Conservation (phyloP, 1,140 invertebrate genomes). For the Ruditapes philippinarum region DNA sequence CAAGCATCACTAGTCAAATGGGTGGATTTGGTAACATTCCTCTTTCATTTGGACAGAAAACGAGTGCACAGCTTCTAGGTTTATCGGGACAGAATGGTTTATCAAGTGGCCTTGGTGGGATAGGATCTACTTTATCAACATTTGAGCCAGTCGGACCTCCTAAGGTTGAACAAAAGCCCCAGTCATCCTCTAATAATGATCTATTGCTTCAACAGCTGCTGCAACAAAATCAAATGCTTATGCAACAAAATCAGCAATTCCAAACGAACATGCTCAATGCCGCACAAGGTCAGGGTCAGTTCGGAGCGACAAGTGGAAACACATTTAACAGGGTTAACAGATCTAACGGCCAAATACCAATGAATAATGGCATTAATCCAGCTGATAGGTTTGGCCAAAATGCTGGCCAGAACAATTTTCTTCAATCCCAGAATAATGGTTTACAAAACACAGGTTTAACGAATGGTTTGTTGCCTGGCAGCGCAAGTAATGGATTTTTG, state of each 20-base stretch:
- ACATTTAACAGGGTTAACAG: background rate
- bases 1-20: conserved; percentile 24
- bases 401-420: background rate
- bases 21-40: conserved; percentile 31
- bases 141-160: background rate
- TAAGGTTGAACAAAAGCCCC: background rate
- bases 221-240: conserved; percentile 56
- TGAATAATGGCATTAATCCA: background rate
- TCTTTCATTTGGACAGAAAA: conserved; percentile 18
- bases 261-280: background rate
- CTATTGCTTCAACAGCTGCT: conserved; percentile 22
- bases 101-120: background rate
- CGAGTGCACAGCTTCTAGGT: background rate
- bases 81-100: background rate
- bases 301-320: background rate
- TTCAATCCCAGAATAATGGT: background rate
- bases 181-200: conserved; percentile 6
- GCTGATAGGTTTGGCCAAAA: background rate
- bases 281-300: background rate
- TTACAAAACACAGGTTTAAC: background rate
- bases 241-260: conserved; percentile 62
- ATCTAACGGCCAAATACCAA: conserved; percentile 14
- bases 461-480: background rate
- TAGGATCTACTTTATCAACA: conserved; percentile 4
- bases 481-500: background rate